A percentile compares a stretch with the other conserved stretches of the same genome.
Conservation (phyloP, 2,113 vertebrate species). For the Morone chrysops region DNA sequence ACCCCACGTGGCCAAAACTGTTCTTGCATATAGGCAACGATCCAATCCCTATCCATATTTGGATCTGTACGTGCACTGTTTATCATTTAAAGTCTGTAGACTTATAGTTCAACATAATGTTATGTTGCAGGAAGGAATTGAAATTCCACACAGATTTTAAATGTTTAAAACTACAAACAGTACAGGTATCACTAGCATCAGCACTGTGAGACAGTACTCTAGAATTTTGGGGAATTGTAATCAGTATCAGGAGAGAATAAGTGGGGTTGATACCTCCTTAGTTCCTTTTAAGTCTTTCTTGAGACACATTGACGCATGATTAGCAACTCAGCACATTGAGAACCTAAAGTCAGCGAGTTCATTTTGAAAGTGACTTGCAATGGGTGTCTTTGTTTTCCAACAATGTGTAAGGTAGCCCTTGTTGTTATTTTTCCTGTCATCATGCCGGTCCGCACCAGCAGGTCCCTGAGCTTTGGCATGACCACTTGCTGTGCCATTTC, state of each 20-base stretch:
- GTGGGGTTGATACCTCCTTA: too few relatives aligned
- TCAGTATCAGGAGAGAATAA: not conserved
- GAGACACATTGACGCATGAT: not conserved
- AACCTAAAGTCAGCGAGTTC: not conserved
- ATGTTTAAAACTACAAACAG: not conserved
- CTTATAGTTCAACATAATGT: not conserved
- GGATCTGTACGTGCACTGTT: not conserved
- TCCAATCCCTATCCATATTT: not conserved
- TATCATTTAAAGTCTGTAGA: not conserved
- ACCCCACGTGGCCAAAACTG: not conserved
- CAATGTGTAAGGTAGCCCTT: conserved; percentile 22
- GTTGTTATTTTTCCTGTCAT: conserved; percentile 45
- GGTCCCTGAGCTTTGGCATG: conserved; percentile 18
- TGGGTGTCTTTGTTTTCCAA: conserved; percentile 3
- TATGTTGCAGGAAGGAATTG: not conserved
- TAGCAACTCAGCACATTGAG: not conserved
- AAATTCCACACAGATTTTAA: not conserved
- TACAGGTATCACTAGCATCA: not conserved
- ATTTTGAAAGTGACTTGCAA: not conserved
- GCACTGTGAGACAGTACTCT: not conserved
- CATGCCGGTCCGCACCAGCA: not conserved
- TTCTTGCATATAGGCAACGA: not conserved
- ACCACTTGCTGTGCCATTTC: conserved; percentile 53
- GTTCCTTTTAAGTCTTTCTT: not conserved
- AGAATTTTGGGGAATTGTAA: not conserved